phyloP scores from a whole-genome alignment of 1,140 invertebrate species.

The Calephelis nemesis region DNA sequence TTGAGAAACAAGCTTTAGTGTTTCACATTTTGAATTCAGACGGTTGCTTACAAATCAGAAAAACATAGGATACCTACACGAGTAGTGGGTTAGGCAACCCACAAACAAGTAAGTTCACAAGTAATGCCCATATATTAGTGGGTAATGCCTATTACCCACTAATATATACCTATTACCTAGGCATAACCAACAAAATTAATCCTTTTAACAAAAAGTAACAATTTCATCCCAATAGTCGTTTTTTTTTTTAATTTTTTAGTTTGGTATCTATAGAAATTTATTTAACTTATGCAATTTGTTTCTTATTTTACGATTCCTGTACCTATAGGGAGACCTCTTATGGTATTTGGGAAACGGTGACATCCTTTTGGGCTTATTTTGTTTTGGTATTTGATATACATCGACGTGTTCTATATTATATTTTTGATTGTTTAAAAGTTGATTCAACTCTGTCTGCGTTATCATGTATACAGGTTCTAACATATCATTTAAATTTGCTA shows the following conservation, averaged over 20 bases:
- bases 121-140: no score
- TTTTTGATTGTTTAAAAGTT: conserved; percentile 55
- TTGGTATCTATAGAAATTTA: conserved; percentile 29
- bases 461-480: conserved; percentile 61
- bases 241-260: background rate
- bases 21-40: no score
- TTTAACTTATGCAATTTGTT: conserved; percentile 53
- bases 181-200: no score
- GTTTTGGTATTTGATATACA: conserved; percentile 49
- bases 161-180: no score
- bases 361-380: conserved; percentile 31
- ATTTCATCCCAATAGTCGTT: no score
- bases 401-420: conserved; percentile 66
- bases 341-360: conserved; percentile 41
- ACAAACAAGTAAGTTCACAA: no score
- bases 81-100: no score
- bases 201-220: no score
- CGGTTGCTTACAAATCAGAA: no score
- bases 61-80: no score
- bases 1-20: no score
- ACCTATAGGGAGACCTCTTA: conserved; percentile 41
- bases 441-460: conserved; percentile 57
- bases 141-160: no score
- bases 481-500: conserved; percentile 31
- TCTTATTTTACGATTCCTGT: conserved; percentile 38